phyloP scores from a whole-genome alignment of 2,113 vertebrate genomes.

The Sebastes schlegelii region DNA sequence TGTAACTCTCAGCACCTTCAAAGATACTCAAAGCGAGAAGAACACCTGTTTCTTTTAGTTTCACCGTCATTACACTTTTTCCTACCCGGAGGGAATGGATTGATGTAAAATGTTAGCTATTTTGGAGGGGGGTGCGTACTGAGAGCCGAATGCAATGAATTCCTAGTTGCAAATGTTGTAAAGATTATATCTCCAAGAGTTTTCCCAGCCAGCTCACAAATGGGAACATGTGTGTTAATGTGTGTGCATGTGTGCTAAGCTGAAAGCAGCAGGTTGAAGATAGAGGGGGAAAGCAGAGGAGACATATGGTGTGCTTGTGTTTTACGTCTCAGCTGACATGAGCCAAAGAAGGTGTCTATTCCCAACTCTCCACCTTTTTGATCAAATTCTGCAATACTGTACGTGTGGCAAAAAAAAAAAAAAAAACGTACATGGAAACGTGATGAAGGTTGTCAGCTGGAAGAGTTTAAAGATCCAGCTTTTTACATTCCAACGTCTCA shows the following conservation, averaged over 20 bases:
- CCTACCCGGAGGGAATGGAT: conserved; percentile 63
- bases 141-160: conserved; percentile 72
- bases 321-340: conserved; percentile 43
- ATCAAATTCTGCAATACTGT: conserved; percentile 11
- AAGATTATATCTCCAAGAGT: conserved; percentile 64
- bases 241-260: conserved; percentile 15
- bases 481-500: background rate
- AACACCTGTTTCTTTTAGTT: conserved; percentile 80
- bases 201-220: conserved; percentile 30
- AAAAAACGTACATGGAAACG: background rate
- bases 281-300: background rate
- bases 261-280: conserved; percentile 35
- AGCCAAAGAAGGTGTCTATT: conserved; percentile 25
- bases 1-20: conserved; percentile 62
- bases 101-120: conserved; percentile 74
- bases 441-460: background rate
- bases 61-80: conserved; percentile 68
- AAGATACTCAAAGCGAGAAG: conserved; percentile 47
- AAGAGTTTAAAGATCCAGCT: conserved; percentile 30
- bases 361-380: conserved; percentile 2
- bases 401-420: conserved; percentile 37
- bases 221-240: conserved; percentile 20
- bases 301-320: conserved; percentile 37
- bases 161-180: conserved; percentile 68
- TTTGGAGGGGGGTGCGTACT: conserved; percentile 50